These are phyloP conservation scores for Machimus atricapillus DNA, from an alignment of 2,888 invertebrate species.

Conservation along the genomic window DNA sequence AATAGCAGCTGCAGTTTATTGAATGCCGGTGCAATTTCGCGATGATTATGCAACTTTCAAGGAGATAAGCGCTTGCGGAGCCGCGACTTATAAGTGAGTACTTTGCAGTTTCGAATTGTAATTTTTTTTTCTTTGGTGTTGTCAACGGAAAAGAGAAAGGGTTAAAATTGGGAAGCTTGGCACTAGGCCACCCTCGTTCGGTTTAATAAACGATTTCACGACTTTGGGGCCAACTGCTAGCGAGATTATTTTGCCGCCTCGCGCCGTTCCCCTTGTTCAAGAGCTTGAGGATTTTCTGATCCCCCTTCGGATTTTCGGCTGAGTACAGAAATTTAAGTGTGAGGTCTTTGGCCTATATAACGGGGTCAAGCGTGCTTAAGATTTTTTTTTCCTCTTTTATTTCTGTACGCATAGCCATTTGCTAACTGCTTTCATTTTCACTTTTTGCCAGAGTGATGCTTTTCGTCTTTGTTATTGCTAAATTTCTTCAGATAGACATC, in stretches of 20 bases:
- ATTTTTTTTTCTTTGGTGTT: neutral
- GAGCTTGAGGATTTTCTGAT: constrained; percentile 19
- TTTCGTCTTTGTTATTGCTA: neutral
- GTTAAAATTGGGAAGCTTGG: neutral
- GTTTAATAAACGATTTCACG: neutral
- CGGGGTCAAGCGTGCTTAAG: constrained; percentile 31
- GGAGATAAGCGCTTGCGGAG: constrained; percentile 11
- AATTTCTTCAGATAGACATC: neutral
- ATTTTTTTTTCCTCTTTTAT: neutral
- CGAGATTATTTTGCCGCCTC: neutral
- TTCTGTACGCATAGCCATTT: neutral
- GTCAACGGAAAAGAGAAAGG: constrained; percentile 28
- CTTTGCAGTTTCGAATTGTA: neutral
- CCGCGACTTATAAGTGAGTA: constrained; percentile 18
- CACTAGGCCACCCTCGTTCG: neutral
- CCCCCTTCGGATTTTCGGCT: neutral
- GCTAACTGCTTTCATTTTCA: constrained; percentile 25
- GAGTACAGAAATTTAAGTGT: constrained; percentile 8
- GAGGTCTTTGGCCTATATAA: constrained; percentile 40
- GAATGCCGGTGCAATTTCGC: constrained; percentile 31
- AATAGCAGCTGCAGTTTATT: neutral
- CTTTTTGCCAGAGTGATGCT: neutral
- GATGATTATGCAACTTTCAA: constrained; percentile 29
- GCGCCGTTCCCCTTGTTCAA: neutral
- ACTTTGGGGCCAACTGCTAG: neutral